Conservation (phyloP, 64 coral and sea anemone species). For the Porites lutea region DNA sequence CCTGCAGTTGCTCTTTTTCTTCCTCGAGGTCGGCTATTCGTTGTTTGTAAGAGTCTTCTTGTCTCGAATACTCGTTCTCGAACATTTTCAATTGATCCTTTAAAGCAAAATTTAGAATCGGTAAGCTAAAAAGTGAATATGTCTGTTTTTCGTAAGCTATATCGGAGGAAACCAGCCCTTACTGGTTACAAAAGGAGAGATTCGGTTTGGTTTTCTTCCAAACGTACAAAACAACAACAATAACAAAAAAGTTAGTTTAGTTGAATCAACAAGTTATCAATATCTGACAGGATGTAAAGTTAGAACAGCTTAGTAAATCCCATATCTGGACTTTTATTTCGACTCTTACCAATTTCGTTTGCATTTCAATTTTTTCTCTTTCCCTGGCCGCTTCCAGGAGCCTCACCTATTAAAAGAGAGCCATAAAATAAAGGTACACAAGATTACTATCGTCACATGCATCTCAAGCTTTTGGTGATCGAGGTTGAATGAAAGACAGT, state of each 20-base stretch:
- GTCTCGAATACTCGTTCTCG: constrained; percentile 92
- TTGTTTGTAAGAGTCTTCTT: constrained; percentile 82
- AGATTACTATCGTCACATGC: background rate
- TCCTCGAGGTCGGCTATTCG: constrained; percentile 97
- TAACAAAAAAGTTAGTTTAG: too few relatives aligned
- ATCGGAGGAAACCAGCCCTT: background rate
- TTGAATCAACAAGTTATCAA: too few relatives aligned
- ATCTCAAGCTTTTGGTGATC: background rate
- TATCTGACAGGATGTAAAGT: too few relatives aligned
- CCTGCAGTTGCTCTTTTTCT: constrained; percentile 98
- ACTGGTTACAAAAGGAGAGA: too few relatives aligned
- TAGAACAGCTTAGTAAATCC: too few relatives aligned
- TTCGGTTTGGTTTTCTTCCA: too few relatives aligned
- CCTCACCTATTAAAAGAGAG: constrained; percentile 42
- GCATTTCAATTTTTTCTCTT: constrained; percentile 62
- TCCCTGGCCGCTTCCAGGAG: constrained; percentile 70
- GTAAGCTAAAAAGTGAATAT: background rate
- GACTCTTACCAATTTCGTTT: constrained; percentile 67
- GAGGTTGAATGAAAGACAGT: background rate
- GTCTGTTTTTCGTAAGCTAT: background rate
- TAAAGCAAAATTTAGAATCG: background rate
- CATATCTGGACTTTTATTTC: background rate
- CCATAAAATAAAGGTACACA: background rate
- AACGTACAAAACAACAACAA: too few relatives aligned
- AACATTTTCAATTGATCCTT: constrained; percentile 87